phyloP scores from a whole-genome alignment of 2,797 vertebrate species.

The Leptatherina wallacei region DNA sequence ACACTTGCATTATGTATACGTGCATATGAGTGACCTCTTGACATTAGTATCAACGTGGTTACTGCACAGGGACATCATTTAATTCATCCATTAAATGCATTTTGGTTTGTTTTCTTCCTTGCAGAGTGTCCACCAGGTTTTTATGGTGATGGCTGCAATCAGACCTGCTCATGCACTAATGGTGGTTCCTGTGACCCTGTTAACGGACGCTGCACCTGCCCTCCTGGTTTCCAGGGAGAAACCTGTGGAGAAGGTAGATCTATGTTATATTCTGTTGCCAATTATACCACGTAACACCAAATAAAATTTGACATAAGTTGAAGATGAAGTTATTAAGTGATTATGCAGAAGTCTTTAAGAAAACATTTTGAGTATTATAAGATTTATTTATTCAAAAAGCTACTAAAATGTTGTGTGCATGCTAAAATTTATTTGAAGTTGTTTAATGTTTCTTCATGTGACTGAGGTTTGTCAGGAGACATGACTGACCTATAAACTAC shows the following conservation, averaged over 20 bases:
- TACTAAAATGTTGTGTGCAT: neutral
- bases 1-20: neutral
- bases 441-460: neutral
- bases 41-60: neutral
- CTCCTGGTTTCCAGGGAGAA: slow-evolving; percentile 81
- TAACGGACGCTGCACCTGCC: slow-evolving; percentile 86
- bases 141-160: slow-evolving; percentile 85
- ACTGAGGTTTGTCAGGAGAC: neutral
- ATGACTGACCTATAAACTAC: no score
- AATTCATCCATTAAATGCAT: neutral
- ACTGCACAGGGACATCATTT: neutral
- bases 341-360: neutral
- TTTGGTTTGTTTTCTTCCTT: slow-evolving; percentile 25
- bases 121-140: slow-evolving; percentile 87
- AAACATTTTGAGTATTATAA: neutral
- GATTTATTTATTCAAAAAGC: neutral
- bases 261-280: neutral
- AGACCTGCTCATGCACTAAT: slow-evolving; percentile 83
- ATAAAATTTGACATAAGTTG: neutral
- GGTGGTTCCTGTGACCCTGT: slow-evolving; percentile 84
- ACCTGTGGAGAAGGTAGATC: slow-evolving; percentile 85
- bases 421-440: no score
- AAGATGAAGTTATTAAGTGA: neutral
- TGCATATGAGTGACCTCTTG: neutral
- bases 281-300: neutral